These are phyloP conservation scores for Ophraella communa DNA, from an alignment of 2,888 invertebrate species.

Conservation along the genomic window DNA sequence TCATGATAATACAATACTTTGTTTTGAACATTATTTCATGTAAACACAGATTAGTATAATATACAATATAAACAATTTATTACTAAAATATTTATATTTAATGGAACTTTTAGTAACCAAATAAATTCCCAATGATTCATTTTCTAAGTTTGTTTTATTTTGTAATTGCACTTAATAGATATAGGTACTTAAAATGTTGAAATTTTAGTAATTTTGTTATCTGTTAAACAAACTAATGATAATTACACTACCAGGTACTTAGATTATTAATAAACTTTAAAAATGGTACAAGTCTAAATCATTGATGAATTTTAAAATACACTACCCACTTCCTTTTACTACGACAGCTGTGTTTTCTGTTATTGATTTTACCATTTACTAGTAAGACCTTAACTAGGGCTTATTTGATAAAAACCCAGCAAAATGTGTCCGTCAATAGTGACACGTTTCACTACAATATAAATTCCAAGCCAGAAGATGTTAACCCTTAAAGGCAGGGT, in stretches of 20 bases:
- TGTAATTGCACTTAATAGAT: too few relatives aligned
- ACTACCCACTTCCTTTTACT: neutral
- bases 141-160: neutral
- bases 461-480: neutral
- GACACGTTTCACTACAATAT: neutral
- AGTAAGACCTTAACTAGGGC: neutral
- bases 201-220: too few relatives aligned
- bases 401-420: neutral
- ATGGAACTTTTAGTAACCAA: too few relatives aligned
- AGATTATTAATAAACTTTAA: neutral
- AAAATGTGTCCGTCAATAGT: neutral
- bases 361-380: neutral
- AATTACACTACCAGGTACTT: too few relatives aligned
- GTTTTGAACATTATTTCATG: too few relatives aligned
- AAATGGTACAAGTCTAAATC: neutral
- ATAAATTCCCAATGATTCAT: neutral
- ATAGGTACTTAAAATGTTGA: too few relatives aligned
- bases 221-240: too few relatives aligned
- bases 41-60: too few relatives aligned
- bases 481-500: neutral
- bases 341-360: neutral
- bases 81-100: too few relatives aligned
- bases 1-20: too few relatives aligned
- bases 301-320: neutral
- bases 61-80: too few relatives aligned